Percentiles rank a stretch among this genome's conserved stretches.
These are phyloP conservation scores for Salmo trutta DNA, from an alignment of 2,797 vertebrate species.

Conservation along the genomic window DNA sequence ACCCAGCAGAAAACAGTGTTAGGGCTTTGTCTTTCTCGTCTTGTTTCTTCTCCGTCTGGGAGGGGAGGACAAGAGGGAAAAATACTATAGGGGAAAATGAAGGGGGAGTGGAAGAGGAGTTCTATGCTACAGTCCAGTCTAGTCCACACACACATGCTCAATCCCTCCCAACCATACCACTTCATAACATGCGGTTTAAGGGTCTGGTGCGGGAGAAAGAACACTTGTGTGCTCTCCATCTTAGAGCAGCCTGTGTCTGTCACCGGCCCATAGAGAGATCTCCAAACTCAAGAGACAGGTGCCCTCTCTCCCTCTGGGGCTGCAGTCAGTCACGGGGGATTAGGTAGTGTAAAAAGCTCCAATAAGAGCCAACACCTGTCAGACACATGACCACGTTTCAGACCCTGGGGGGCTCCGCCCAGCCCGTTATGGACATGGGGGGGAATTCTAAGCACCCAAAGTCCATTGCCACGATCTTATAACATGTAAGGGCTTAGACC, in stretches of 20 bases:
- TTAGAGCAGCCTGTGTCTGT: slow-evolving; percentile 58
- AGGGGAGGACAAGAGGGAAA: too few species aligned
- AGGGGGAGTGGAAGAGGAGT: slow-evolving; percentile 12
- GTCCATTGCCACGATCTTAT: slow-evolving; percentile 17
- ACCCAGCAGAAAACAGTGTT: slow-evolving; percentile 21
- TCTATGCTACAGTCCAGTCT: slow-evolving; percentile 24
- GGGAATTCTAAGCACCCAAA: slow-evolving; percentile 3
- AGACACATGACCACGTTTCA: slow-evolving; percentile 41
- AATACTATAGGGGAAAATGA: too few species aligned
- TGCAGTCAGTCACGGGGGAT: slow-evolving; percentile 56
- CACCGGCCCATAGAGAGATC: slow-evolving; percentile 47
- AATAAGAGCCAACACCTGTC: slow-evolving; percentile 76
- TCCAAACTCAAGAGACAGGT: slow-evolving; percentile 33
- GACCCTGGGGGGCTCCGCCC: slow-evolving; percentile 22
- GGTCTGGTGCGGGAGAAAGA: slow-evolving; percentile 25
- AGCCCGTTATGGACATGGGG: slow-evolving; percentile 25
- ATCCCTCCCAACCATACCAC: slow-evolving; percentile 12
- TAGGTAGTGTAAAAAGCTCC: slow-evolving; percentile 63
- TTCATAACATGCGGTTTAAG: slow-evolving; percentile 52
- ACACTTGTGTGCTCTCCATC: slow-evolving; percentile 52
- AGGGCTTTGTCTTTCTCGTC: neutral
- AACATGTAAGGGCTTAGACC: neutral
- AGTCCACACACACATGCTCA: slow-evolving; percentile 32
- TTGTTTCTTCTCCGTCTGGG: too few species aligned
- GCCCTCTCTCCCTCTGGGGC: slow-evolving; percentile 42